Conservation (phyloP, 2,113 vertebrate species). For the Mastomys coucha region DNA sequence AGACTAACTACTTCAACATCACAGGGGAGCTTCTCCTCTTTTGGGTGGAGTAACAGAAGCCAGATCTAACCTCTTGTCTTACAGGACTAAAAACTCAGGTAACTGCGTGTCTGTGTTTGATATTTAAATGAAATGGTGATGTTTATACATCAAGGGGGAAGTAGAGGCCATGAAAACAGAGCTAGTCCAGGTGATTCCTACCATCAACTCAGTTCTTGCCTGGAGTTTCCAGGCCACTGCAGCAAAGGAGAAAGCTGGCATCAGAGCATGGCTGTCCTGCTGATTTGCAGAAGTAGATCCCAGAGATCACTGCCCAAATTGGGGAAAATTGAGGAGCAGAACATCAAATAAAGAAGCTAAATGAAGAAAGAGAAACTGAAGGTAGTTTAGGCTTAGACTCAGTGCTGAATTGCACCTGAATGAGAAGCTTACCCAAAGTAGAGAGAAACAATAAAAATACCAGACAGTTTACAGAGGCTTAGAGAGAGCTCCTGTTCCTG, state of each 20-base stretch:
- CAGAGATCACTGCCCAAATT: neutral
- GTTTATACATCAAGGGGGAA: neutral
- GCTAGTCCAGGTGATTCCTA: neutral
- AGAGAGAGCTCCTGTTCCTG: neutral
- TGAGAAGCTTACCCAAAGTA: neutral
- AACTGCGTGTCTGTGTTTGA: neutral
- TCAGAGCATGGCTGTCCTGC: rapidly evolving
- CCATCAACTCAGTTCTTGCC: neutral
- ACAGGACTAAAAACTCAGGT: neutral
- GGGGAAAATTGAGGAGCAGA: neutral
- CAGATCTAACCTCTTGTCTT: neutral
- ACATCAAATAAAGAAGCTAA: neutral
- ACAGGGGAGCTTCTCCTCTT: neutral
- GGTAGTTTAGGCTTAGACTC: neutral
- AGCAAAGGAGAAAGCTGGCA: neutral
- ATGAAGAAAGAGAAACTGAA: neutral
- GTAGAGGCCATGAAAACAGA: neutral
- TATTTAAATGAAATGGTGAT: neutral
- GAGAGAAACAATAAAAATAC: too few species aligned
- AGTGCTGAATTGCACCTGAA: neutral
- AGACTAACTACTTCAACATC: neutral
- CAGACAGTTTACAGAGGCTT: neutral
- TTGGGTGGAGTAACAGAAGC: neutral
- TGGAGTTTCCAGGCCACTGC: neutral
- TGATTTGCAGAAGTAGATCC: neutral